phyloP scores from a whole-genome alignment of 1,140 invertebrate genomes.

The Fragariocoptes setiger region DNA sequence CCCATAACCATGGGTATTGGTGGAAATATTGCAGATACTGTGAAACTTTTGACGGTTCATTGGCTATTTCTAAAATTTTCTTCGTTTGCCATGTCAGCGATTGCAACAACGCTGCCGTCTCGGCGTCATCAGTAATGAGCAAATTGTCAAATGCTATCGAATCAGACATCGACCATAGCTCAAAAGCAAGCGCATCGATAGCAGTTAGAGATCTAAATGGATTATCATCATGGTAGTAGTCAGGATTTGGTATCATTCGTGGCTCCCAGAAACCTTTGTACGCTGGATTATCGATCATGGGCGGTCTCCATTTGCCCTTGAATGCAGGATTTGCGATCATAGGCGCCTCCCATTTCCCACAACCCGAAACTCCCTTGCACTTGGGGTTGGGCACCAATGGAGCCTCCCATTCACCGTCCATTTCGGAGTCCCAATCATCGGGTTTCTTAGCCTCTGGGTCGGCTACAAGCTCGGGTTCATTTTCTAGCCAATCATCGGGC shows the following conservation, averaged over 20 bases:
- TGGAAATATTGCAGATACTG: slow-evolving; percentile 37
- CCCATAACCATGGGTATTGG: slow-evolving; percentile 66
- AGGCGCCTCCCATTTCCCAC: slow-evolving; percentile 60
- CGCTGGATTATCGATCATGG: slow-evolving; percentile 66
- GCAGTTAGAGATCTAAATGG: slow-evolving; percentile 58
- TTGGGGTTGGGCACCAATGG: slow-evolving; percentile 53
- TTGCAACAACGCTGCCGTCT: slow-evolving; percentile 45
- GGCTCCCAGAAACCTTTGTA: slow-evolving; percentile 83
- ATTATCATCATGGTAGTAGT: slow-evolving; percentile 63
- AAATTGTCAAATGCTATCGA: slow-evolving; percentile 82
- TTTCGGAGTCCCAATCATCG: slow-evolving; percentile 81
- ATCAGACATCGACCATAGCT: slow-evolving; percentile 91
- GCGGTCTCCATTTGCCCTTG: slow-evolving; percentile 67
- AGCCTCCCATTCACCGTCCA: slow-evolving; percentile 95
- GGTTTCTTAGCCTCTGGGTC: slow-evolving; percentile 62
- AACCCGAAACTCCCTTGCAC: slow-evolving; percentile 51
- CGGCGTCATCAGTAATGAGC: slow-evolving; percentile 49
- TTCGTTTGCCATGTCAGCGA: slow-evolving; percentile 54
- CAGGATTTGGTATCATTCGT: slow-evolving; percentile 47
- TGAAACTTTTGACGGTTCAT: slow-evolving; percentile 33
- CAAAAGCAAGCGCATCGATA: slow-evolving; percentile 55
- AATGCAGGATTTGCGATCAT: slow-evolving; percentile 61
- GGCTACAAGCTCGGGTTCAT: slow-evolving; percentile 55
- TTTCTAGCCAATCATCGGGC: slow-evolving; percentile 73
- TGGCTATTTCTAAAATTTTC: slow-evolving; percentile 38